These are phyloP conservation scores for Caerostris extrusa DNA, from an alignment of 1,140 invertebrate genomes.

Conservation along the genomic window DNA sequence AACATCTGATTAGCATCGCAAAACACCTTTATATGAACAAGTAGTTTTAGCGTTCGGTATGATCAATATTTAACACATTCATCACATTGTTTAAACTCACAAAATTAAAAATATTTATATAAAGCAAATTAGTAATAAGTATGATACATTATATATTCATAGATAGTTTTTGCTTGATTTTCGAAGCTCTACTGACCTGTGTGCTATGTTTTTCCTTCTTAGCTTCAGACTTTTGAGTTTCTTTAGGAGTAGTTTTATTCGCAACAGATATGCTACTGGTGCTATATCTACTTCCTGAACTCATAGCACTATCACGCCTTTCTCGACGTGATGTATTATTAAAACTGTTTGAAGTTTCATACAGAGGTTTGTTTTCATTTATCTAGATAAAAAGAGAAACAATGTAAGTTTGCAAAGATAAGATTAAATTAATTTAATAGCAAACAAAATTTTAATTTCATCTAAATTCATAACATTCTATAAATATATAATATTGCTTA, in stretches of 20 bases:
- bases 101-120: no score
- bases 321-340: conserved; percentile 29
- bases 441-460: neutral
- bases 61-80: no score
- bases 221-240: conserved; percentile 45
- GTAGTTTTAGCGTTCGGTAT: no score
- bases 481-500: no score
- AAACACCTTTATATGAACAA: no score
- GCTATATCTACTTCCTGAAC: conserved; percentile 63
- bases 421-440: neutral
- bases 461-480: neutral
- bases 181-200: conserved; percentile 8
- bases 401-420: neutral
- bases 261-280: conserved; percentile 43
- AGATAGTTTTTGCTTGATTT: no score
- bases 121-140: no score
- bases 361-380: conserved; percentile 38
- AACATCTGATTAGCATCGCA: no score
- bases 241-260: conserved; percentile 47
- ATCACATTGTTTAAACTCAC: no score
- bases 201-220: conserved; percentile 57
- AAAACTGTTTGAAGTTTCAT: conserved; percentile 40
- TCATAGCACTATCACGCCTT: conserved; percentile 71
- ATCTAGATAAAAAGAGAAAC: neutral
- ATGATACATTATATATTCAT: no score